Evolutionary conservation across 2,797 vertebrate genomes (phyloP), one percentile per base, ranked within the genome.

Genomic region (Malurus splendens): DNA sequence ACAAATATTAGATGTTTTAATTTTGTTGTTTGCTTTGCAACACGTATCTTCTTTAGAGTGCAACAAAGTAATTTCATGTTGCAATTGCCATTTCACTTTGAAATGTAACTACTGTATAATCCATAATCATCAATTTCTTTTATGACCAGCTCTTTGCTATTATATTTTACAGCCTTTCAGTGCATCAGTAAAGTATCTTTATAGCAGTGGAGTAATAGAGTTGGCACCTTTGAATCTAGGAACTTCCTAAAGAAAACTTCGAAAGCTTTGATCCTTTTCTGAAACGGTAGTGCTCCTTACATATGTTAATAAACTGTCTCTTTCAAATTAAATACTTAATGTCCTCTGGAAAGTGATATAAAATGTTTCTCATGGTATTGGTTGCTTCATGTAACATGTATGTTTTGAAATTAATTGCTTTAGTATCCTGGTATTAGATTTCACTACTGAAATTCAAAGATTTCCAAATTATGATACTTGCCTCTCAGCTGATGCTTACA

Each of bases 41-140:
- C 44, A 47, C 67, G 62, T 60, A 9, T 52, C 41, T 67, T 86
- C 54, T 79, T 82, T 60, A 45, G n/a, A 39, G 36, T 74, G 30
- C 2, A 4, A 56, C 55, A 68, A 60, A 87, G 92, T 89, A 59
- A 83, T 82, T 84, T 89, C 50, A 10, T 57, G 47, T 25, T 73
- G 39, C 22, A 56, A 50, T 82, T 70, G 22, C 48, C 18, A 68
- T 87, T 80, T 92, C 47, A 54, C 67, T 93, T 94, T 7, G 42
- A 73, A 88, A 41, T 57, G 32, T 94, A 88, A 79, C 82, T 72
- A 86, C n/a, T 74, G 18, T 91, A 22, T 89, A 83, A 92, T 86
- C 67, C 45, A 71, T 94, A 86, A 88, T 90, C 45, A 90, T 84
- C 11, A 86, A 81, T 91, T 90, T 89, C 30, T 90, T 92, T 90